These are phyloP conservation scores for Sepioteuthis lessoniana DNA, from an alignment of 2,888 invertebrate genomes.

Conservation along the genomic window DNA sequence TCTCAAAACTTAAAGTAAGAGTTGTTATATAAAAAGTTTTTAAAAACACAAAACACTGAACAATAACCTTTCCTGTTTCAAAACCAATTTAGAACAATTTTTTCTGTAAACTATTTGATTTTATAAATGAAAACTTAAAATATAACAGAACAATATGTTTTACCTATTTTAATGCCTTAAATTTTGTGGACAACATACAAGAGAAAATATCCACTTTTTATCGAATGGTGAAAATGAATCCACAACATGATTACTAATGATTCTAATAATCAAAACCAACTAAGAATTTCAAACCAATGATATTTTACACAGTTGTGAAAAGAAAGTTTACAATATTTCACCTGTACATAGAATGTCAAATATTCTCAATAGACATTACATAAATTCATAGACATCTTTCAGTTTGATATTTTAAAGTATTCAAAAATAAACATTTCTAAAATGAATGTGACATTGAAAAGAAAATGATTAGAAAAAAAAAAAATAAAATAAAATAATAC, in stretches of 20 bases:
- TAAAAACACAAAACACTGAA: no score
- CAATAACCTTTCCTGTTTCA: not conserved
- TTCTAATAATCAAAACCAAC: not conserved
- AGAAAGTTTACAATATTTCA: not conserved
- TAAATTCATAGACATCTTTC: not conserved
- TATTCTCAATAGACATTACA: not conserved
- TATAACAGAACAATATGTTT: not conserved
- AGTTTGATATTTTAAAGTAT: not conserved
- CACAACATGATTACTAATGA: not conserved
- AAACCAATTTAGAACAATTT: not conserved
- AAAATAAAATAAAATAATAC: not conserved
- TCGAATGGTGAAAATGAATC: not conserved
- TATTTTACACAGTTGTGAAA: not conserved
- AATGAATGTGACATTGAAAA: not conserved
- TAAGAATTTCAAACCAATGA: not conserved
- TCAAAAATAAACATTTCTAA: not conserved
- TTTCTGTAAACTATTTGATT: not conserved
- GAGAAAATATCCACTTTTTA: not conserved
- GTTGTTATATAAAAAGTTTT: no score
- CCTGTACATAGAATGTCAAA: not conserved
- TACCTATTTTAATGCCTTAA: not conserved
- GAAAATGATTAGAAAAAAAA: not conserved
- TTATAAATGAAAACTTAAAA: not conserved
- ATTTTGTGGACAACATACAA: not conserved
- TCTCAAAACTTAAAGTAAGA: no score